Evolutionary conservation across 2,113 vertebrate genomes (phyloP).

Genomic region (Mugil cephalus): DNA sequence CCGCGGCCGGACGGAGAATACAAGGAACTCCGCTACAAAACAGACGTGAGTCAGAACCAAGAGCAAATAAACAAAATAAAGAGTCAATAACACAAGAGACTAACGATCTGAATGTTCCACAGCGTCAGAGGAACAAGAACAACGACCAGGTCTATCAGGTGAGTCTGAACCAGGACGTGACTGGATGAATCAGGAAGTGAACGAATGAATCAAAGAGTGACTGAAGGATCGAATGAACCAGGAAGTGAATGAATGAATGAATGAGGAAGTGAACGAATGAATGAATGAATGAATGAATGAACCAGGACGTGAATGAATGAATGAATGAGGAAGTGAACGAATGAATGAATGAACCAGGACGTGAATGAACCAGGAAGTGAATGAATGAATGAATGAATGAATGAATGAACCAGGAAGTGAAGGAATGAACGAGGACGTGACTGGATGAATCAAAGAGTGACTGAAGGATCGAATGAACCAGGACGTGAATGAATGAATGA

Average conservation of each 20-base stretch:
- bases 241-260: neutral
- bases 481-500: neutral
- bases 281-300: neutral
- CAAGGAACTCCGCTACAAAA: constrained; percentile 66
- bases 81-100: neutral
- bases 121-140: constrained; percentile 72
- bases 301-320: too few relatives aligned
- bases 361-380: too few relatives aligned
- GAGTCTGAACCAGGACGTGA: constrained; percentile 7
- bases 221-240: too few relatives aligned
- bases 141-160: constrained; percentile 81
- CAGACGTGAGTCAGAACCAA: constrained; percentile 63
- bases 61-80: too few relatives aligned
- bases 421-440: too few relatives aligned
- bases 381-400: too few relatives aligned
- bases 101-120: constrained; percentile 22
- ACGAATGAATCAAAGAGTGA: neutral
- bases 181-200: neutral
- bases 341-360: too few relatives aligned
- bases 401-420: too few relatives aligned
- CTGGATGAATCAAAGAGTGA: too few relatives aligned
- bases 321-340: too few relatives aligned
- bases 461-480: neutral
- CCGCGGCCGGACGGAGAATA: constrained; percentile 62
- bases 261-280: neutral